Conservation (phyloP, 1,140 invertebrate species). For the Bombus difficillimus region DNA sequence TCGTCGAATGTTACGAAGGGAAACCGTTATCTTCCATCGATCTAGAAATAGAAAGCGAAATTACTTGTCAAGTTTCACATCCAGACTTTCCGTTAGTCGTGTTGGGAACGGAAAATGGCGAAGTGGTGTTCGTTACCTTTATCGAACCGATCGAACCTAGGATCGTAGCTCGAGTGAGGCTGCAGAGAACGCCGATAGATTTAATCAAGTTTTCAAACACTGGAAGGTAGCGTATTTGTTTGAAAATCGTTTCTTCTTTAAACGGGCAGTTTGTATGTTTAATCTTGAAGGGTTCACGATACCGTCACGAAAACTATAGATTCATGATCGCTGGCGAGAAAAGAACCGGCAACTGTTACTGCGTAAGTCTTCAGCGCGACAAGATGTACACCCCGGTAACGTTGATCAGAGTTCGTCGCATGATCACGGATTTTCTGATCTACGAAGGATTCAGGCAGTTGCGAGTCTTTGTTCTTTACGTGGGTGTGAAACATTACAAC, state of each 20-base stretch:
- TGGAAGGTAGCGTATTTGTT: slow-evolving; percentile 67
- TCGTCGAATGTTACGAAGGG: slow-evolving; percentile 69
- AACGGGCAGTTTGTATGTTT: not conserved
- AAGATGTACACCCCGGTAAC: slow-evolving; percentile 57
- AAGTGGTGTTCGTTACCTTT: slow-evolving; percentile 68
- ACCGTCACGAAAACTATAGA: slow-evolving; percentile 26
- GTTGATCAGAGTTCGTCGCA: slow-evolving; percentile 36
- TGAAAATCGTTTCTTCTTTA: not conserved
- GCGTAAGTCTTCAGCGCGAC: slow-evolving; percentile 60
- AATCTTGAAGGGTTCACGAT: not conserved
- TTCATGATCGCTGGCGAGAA: slow-evolving; percentile 66
- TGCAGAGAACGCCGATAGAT: slow-evolving; percentile 70
- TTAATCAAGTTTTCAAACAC: slow-evolving; percentile 75
- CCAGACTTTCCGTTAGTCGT: slow-evolving; percentile 71
- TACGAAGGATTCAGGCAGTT: slow-evolving; percentile 53
- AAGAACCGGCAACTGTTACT: slow-evolving; percentile 70
- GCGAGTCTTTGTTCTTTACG: slow-evolving; percentile 61
- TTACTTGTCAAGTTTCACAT: slow-evolving; percentile 67
- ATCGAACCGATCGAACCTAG: slow-evolving; percentile 60
- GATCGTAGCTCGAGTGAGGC: slow-evolving; percentile 54
- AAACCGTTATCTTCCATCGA: slow-evolving; percentile 54
- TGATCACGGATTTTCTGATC: slow-evolving; percentile 69
- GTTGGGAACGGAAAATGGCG: slow-evolving; percentile 68
- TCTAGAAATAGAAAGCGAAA: slow-evolving; percentile 56
- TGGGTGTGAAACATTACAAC: not conserved